These are phyloP conservation scores for Osmoderma eremita DNA, from an alignment of 2,888 invertebrate species.

Conservation along the genomic window DNA sequence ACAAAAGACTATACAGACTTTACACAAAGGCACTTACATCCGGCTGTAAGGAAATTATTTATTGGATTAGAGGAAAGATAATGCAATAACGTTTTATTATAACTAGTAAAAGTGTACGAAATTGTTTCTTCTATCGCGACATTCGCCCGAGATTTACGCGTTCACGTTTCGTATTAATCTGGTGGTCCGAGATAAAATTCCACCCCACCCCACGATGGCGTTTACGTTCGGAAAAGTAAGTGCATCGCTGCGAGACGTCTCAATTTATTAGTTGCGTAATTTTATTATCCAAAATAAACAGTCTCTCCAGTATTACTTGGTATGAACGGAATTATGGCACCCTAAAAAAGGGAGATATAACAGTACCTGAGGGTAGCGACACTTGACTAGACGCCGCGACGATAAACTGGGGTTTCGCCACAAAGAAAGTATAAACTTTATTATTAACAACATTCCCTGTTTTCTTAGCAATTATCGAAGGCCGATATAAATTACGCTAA, in stretches of 20 bases:
- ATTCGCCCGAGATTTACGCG: constrained; percentile 9
- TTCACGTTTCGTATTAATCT: constrained; percentile 17
- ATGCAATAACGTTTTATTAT: constrained; percentile 18
- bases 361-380: constrained; percentile 13
- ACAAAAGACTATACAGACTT: too few relatives aligned
- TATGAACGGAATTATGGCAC: constrained; percentile 23
- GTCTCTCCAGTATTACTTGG: constrained; percentile 8
- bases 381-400: constrained; percentile 20
- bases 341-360: constrained; percentile 22
- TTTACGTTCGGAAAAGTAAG: constrained; percentile 18
- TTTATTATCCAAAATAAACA: constrained; percentile 35
- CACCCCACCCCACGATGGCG: constrained; percentile 3
- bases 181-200: constrained; percentile 6
- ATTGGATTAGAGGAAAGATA: constrained; percentile 15
- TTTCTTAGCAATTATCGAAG: constrained; percentile 33
- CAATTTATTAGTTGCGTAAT: constrained; percentile 21
- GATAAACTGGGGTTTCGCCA: constrained; percentile 26
- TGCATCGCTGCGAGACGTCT: constrained; percentile 9
- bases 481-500: constrained; percentile 29
- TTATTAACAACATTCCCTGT: constrained; percentile 26
- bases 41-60: constrained; percentile 7
- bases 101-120: constrained; percentile 23
- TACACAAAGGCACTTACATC: too few relatives aligned
- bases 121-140: not conserved
- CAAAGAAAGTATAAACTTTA: constrained; percentile 35